Conservation (phyloP, 2,113 vertebrate genomes). For the Halcyon malimbica region DNA sequence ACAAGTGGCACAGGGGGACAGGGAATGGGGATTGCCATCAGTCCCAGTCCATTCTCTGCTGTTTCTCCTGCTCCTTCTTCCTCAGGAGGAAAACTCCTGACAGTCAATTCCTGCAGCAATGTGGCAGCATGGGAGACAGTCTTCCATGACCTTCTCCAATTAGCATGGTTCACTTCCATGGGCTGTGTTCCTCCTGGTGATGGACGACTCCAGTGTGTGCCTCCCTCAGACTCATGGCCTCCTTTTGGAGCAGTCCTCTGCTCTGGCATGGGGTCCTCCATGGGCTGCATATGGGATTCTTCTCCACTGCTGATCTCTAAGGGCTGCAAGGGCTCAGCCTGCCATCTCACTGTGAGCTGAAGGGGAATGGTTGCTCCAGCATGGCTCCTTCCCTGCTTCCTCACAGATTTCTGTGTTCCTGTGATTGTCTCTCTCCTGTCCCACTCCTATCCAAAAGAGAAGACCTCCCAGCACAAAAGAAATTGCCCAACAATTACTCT, state of each 20-base stretch:
- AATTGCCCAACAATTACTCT: background rate
- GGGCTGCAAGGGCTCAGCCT: background rate
- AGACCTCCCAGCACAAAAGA: background rate
- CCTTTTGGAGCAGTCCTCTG: background rate
- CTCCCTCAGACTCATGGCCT: background rate
- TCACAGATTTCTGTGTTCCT: background rate
- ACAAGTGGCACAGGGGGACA: no score
- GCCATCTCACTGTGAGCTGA: background rate
- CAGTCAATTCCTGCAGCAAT: background rate
- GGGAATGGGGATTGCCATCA: background rate
- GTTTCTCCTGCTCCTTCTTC: no score
- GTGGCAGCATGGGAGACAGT: background rate
- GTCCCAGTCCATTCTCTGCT: no score
- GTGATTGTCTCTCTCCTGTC: background rate
- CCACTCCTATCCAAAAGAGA: background rate
- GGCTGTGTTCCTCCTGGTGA: background rate
- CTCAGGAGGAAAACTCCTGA: background rate
- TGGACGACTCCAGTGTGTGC: background rate
- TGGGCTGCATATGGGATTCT: background rate
- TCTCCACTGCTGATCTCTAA: background rate
- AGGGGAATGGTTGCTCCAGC: background rate
- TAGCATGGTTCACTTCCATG: no score
- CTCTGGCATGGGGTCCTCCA: background rate
- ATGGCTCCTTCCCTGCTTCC: background rate
- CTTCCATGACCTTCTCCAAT: no score